Evolutionary conservation across 92 coral and sea anemone genomes (phyloP), one percentile per base, ranked within the genome.

Genomic region (Porites lobata): DNA sequence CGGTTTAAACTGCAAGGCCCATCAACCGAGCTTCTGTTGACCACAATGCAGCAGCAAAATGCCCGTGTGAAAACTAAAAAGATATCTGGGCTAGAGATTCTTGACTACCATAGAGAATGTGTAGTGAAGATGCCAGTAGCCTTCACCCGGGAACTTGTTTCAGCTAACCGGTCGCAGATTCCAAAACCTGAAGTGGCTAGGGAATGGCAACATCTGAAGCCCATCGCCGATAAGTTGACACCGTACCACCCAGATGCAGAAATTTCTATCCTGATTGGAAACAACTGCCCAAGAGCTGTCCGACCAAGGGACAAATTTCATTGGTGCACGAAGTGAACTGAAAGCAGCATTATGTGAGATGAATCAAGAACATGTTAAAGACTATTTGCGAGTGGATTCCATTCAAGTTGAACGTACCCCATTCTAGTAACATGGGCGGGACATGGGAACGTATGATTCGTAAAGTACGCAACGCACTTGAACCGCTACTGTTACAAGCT

Each of bases 41-140:
- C 88, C 7, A 84, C 88, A 29, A 72, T 75, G 71, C 74, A 84
- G 75, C 69, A 84, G 50, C 51, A 63, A 10, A 84, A 84, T 15
- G 52, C 57, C 14, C 65, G 15, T 50, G 58, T 53, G 1, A 26
- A 26, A 26, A 26, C 29, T 26, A 26, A 26, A 26, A 26, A 26
- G 29, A 26, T 26, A 26, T 26, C 29, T 26, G 29, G 29, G 29
- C 29, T 26, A 26, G 29, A 26, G 29, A 26, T 26, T 26, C 29
- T 26, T 26, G 29, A 26, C 29, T 26, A 26, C 29, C 29, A 26
- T 26, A 26, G 29, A 26, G 1, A 26, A 26, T 26, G 29, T 26
- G 29, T 26, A 26, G 29, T 26, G 29, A 26, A 26, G 29, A n/a
- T n/a, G n/a, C n/a, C n/a, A n/a, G n/a, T n/a, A n/a, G n/a, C n/a